Percentiles rank a stretch among this genome's conserved stretches.
Evolutionary conservation across 1,140 invertebrate species (phyloP).

Genomic region (Ceratosolen fusciceps): DNA sequence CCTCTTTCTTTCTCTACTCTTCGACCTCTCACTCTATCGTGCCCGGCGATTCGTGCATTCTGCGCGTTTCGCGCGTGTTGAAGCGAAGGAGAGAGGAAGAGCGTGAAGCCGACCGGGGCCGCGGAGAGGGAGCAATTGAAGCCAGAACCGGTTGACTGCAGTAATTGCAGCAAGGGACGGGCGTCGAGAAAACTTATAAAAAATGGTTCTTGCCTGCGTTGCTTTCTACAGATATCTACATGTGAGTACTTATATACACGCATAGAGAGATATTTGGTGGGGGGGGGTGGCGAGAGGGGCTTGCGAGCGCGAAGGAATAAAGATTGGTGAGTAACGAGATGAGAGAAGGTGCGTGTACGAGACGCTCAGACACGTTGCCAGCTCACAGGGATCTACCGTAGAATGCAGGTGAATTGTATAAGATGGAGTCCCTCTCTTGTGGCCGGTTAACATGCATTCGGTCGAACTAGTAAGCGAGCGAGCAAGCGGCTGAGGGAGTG

Average conservation of each 20-base stretch:
- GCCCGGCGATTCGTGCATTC: not conserved
- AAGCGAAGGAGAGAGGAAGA: not conserved
- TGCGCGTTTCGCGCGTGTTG: slow-evolving; percentile 5
- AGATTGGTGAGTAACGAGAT: slow-evolving; percentile 11
- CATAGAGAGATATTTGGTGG: not conserved
- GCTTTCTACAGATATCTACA: slow-evolving; percentile 15
- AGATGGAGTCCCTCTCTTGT: not conserved
- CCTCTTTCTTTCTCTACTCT: not conserved
- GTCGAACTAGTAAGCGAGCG: not conserved
- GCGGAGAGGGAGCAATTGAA: slow-evolving; percentile 13
- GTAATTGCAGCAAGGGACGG: slow-evolving; percentile 28
- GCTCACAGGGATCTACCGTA: not conserved
- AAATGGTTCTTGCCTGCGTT: slow-evolving; percentile 23
- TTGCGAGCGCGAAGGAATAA: not conserved
- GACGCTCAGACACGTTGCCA: not conserved
- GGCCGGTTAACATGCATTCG: not conserved
- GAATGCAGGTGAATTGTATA: slow-evolving; percentile 36
- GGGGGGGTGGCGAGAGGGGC: not conserved
- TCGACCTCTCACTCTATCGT: not conserved
- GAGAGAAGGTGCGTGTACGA: not conserved
- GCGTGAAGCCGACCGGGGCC: not conserved
- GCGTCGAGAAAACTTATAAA: slow-evolving; percentile 32
- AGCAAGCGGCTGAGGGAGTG: not conserved
- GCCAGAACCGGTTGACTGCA: slow-evolving; percentile 38
- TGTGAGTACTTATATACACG: not conserved